A percentile compares a stretch with the other conserved stretches of the same genome.
Evolutionary conservation across 2,113 vertebrate species (phyloP).

Genomic region (Rhynchopsitta pachyrhyncha): DNA sequence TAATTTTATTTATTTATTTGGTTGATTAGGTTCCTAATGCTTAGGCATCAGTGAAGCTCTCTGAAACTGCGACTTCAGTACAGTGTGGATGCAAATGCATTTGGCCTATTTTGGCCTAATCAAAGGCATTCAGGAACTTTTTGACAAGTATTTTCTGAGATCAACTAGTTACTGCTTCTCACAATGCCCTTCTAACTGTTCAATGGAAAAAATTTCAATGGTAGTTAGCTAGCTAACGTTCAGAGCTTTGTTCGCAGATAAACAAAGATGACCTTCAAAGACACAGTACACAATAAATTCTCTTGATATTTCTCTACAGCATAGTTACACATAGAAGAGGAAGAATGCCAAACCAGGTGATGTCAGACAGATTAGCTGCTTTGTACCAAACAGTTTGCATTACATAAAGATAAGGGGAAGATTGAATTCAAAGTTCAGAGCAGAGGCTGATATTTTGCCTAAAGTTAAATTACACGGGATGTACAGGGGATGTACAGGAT

Average conservation of each 20-base stretch:
- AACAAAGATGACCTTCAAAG: conserved; percentile 36
- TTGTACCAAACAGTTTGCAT: conserved; percentile 1
- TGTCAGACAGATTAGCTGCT: conserved; percentile 55
- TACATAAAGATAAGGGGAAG: conserved; percentile 25
- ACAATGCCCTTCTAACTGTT: neutral
- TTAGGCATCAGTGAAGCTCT: neutral
- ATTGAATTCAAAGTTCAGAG: conserved; percentile 3
- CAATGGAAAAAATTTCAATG: neutral
- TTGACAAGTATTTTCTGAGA: neutral
- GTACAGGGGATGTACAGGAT: neutral
- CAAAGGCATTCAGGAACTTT: neutral
- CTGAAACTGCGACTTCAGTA: neutral
- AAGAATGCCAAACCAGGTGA: conserved; percentile 50
- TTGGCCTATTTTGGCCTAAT: neutral
- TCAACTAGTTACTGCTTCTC: neutral
- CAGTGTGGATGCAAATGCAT: neutral
- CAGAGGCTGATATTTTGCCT: neutral
- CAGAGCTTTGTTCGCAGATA: neutral
- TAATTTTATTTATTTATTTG: neutral
- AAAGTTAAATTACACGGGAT: neutral
- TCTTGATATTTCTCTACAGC: neutral
- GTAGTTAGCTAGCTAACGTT: neutral
- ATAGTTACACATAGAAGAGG: neutral
- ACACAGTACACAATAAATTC: neutral
- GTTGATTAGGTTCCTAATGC: neutral